Evolutionary conservation across 2,797 vertebrate species (phyloP).

Genomic region (Sebastes reedi): DNA sequence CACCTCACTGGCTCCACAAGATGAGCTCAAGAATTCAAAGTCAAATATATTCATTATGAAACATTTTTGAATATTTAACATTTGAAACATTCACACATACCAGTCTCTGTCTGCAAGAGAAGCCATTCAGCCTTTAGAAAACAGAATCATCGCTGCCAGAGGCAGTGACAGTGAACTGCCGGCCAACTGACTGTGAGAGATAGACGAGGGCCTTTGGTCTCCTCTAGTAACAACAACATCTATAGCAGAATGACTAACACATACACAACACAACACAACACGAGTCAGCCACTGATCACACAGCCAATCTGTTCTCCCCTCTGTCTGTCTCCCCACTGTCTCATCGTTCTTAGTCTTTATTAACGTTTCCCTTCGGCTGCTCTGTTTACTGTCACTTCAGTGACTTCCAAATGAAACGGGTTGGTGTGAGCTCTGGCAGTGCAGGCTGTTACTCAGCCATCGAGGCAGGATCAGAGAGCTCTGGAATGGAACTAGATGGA

Average conservation of each 20-base stretch:
- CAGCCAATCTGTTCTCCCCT: background rate
- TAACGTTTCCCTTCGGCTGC: background rate
- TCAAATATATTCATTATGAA: background rate
- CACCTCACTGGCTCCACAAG: background rate
- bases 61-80: background rate
- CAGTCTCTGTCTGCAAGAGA: background rate
- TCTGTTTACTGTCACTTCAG: conserved; percentile 18
- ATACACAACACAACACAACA: background rate
- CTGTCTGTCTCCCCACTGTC: background rate
- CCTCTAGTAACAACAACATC: conserved; percentile 8
- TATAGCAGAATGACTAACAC: conserved; percentile 8
- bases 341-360: conserved; percentile 17
- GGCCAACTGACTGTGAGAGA: conserved; percentile 16
- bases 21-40: background rate
- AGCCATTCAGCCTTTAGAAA: conserved; percentile 11
- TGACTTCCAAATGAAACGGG: background rate
- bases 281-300: background rate
- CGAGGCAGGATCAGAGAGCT: conserved; percentile 1
- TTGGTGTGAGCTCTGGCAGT: background rate
- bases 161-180: background rate
- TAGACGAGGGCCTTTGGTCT: background rate
- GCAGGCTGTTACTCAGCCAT: background rate
- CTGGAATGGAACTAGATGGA: background rate
- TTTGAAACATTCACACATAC: background rate
- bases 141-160: conserved; percentile 14